Conservation (phyloP, 2,888 invertebrate species). For the Synergus umbraculus region DNA sequence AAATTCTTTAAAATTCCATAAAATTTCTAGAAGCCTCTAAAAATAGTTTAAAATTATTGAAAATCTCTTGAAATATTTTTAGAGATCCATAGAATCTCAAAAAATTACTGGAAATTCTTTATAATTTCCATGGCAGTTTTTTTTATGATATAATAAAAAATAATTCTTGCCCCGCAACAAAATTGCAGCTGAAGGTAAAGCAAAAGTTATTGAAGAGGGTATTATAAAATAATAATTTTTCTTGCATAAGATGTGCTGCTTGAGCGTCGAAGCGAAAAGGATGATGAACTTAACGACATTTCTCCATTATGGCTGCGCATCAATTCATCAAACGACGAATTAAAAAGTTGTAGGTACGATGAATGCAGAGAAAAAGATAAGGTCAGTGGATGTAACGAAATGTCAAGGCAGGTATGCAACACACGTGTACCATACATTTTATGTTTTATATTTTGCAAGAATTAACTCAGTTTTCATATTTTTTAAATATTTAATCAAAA, state of each 20-base stretch:
- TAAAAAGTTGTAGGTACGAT: constrained; percentile 53
- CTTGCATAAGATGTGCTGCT: constrained; percentile 3
- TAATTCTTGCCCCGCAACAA: no score
- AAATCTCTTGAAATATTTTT: no score
- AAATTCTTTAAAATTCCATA: no score
- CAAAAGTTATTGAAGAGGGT: background rate
- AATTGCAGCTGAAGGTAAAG: background rate
- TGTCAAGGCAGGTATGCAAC: constrained; percentile 63
- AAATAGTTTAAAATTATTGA: no score
- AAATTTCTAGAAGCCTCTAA: no score
- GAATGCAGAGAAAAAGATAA: constrained; percentile 53
- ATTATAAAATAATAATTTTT: background rate
- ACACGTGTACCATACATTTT: background rate
- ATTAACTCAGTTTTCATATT: background rate
- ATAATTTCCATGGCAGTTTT: no score
- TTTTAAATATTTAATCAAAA: no score
- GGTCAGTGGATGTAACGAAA: constrained; percentile 64
- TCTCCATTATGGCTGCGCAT: constrained; percentile 55
- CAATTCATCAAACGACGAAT: constrained; percentile 64
- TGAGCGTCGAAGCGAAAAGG: constrained; percentile 44
- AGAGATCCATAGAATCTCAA: no score
- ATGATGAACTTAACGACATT: constrained; percentile 60
- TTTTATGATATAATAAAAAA: no score
- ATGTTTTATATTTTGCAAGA: constrained; percentile 59
- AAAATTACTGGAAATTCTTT: no score